These are phyloP conservation scores for Forbesichthys papilliferus DNA, from an alignment of 2,113 vertebrate genomes.

Conservation along the genomic window DNA sequence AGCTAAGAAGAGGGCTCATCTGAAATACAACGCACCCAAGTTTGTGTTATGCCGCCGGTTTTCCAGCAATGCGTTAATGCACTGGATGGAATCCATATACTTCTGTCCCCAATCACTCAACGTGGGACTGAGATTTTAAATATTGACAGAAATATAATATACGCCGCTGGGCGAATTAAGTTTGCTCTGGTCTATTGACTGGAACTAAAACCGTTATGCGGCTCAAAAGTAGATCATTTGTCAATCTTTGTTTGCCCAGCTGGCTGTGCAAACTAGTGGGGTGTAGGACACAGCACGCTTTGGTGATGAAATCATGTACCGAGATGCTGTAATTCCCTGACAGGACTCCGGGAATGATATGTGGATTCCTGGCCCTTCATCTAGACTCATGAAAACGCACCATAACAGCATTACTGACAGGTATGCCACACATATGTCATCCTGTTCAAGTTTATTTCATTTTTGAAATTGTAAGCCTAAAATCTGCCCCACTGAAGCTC, in stretches of 20 bases:
- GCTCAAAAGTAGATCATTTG: slow-evolving; percentile 8
- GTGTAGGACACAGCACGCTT: slow-evolving; percentile 27
- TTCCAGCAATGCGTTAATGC: not conserved
- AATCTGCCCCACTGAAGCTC: too few relatives aligned
- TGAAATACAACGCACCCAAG: slow-evolving; percentile 7
- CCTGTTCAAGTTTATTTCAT: too few relatives aligned
- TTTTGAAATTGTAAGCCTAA: too few relatives aligned
- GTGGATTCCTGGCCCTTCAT: slow-evolving; percentile 37
- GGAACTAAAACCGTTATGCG: slow-evolving; percentile 19
- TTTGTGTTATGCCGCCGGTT: not conserved
- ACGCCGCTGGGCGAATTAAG: not conserved
- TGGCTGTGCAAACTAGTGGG: slow-evolving; percentile 13
- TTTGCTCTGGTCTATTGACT: not conserved
- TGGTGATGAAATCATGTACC: slow-evolving; percentile 67
- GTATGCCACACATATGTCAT: not conserved
- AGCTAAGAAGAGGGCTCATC: slow-evolving; percentile 30
- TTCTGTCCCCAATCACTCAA: not conserved
- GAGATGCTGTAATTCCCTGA: slow-evolving; percentile 53
- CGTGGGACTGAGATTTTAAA: not conserved
- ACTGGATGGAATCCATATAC: not conserved
- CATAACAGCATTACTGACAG: slow-evolving; percentile 49
- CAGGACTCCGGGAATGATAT: slow-evolving; percentile 14
- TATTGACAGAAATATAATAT: not conserved
- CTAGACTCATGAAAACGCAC: slow-evolving; percentile 48
- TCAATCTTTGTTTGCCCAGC: slow-evolving; percentile 31